Percentiles rank a stretch among this genome's conserved stretches.
Evolutionary conservation across 2,888 invertebrate species (phyloP).

Genomic region (Chrysolina haemoptera): DNA sequence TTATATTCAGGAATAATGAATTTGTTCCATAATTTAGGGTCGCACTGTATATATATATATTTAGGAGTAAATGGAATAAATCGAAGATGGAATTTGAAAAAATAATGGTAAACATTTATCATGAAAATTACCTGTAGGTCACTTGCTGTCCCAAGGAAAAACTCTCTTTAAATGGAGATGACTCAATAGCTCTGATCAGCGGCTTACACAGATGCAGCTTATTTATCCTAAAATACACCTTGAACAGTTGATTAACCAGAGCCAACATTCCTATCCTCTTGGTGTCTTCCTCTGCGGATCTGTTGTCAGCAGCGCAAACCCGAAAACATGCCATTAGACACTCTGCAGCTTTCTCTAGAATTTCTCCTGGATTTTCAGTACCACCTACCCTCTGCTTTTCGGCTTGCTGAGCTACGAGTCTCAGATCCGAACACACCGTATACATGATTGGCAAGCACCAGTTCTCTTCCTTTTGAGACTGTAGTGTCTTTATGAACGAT

Average conservation of each 20-base stretch:
- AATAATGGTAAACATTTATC: too few relatives aligned
- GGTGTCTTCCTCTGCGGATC: slow-evolving; percentile 90
- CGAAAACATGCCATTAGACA: slow-evolving; percentile 93
- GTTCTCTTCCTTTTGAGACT: slow-evolving; percentile 90
- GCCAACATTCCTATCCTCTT: slow-evolving; percentile 97
- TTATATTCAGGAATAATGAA: too few relatives aligned
- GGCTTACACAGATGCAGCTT: slow-evolving; percentile 93
- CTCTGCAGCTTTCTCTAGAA: slow-evolving; percentile 94
- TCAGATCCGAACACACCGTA: slow-evolving; percentile 88
- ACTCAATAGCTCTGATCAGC: slow-evolving; percentile 95
- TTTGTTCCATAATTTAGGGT: too few relatives aligned
- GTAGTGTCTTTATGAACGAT: slow-evolving; percentile 83
- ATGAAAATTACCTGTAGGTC: slow-evolving; percentile 80
- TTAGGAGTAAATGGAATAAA: too few relatives aligned
- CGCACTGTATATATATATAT: too few relatives aligned
- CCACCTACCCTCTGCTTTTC: slow-evolving; percentile 74
- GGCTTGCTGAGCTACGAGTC: slow-evolving; percentile 83
- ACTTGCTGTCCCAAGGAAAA: slow-evolving; percentile 95
- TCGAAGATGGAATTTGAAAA: too few relatives aligned
- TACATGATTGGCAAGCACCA: slow-evolving; percentile 98
- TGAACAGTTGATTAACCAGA: slow-evolving; percentile 96
- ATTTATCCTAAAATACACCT: slow-evolving; percentile 87
- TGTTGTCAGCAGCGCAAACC: slow-evolving; percentile 95
- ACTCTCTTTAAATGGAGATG: slow-evolving; percentile 89
- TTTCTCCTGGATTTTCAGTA: slow-evolving; percentile 77